A percentile compares a stretch with the other conserved stretches of the same genome.
These are phyloP conservation scores for Pangasianodon hypophthalmus DNA, from an alignment of 2,113 vertebrate genomes.

Conservation along the genomic window DNA sequence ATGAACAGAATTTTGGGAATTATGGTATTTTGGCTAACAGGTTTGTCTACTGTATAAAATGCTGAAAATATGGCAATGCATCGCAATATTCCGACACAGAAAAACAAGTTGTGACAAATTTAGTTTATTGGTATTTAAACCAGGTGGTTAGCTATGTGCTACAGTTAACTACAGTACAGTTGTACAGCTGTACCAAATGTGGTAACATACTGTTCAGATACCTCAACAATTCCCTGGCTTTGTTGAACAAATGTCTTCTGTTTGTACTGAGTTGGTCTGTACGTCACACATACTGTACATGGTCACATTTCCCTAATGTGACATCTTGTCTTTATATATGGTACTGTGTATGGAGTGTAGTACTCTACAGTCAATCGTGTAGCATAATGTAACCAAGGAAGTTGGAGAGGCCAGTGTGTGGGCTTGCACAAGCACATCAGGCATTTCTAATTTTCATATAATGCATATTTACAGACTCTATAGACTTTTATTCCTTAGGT, in stretches of 20 bases:
- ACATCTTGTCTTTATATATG: neutral
- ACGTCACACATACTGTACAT: neutral
- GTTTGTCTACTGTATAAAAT: neutral
- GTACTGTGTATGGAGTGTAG: neutral
- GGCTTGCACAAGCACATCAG: neutral
- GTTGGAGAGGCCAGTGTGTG: neutral
- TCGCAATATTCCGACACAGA: neutral
- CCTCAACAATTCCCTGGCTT: neutral
- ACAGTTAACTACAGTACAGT: neutral
- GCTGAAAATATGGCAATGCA: neutral
- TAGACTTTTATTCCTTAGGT: neutral
- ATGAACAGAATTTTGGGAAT: neutral
- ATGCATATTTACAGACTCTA: neutral
- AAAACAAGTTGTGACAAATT: neutral
- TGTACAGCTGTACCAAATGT: neutral
- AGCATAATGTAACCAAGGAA: neutral
- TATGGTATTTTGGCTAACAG: neutral
- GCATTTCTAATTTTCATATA: neutral
- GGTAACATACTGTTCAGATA: neutral
- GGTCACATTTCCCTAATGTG: neutral
- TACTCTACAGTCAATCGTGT: neutral
- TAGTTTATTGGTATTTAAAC: neutral
- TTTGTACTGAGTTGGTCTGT: neutral
- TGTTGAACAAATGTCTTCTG: neutral
- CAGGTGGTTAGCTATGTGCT: neutral